These are phyloP conservation scores for Mactromeris polynyma DNA, from an alignment of 2,888 invertebrate genomes.

Conservation along the genomic window DNA sequence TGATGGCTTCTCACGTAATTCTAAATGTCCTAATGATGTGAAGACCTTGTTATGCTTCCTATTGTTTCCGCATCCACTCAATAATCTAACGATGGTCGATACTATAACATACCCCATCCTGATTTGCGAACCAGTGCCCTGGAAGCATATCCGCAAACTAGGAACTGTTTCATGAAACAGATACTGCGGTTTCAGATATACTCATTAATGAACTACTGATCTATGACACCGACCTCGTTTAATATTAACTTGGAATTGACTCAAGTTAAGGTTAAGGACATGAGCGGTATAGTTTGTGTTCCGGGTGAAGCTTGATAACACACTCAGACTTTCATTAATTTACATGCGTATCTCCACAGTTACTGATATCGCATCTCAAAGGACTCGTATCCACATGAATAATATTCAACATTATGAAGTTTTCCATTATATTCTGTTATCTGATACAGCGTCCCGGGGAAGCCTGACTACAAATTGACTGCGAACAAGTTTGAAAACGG, in stretches of 20 bases:
- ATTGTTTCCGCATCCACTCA: background rate
- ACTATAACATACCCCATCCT: background rate
- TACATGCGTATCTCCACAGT: background rate
- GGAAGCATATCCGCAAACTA: background rate
- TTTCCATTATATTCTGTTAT: background rate
- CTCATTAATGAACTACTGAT: background rate
- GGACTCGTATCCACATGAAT: background rate
- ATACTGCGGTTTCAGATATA: background rate
- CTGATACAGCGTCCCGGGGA: background rate
- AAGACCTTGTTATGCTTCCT: background rate
- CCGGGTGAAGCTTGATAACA: background rate
- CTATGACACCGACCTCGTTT: background rate
- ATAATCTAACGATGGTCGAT: background rate
- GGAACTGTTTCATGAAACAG: background rate
- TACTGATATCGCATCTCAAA: background rate
- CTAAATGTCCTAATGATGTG: background rate
- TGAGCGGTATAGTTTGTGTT: background rate
- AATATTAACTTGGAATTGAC: background rate
- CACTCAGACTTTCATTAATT: background rate
- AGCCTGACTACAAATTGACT: too few relatives aligned
- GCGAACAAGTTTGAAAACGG: too few relatives aligned
- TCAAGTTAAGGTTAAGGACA: background rate
- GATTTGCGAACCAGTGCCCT: background rate
- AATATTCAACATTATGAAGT: background rate
- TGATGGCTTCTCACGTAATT: background rate